Evolutionary conservation across 2,888 invertebrate genomes (phyloP).

Genomic region (Linhomoeus sp.): DNA sequence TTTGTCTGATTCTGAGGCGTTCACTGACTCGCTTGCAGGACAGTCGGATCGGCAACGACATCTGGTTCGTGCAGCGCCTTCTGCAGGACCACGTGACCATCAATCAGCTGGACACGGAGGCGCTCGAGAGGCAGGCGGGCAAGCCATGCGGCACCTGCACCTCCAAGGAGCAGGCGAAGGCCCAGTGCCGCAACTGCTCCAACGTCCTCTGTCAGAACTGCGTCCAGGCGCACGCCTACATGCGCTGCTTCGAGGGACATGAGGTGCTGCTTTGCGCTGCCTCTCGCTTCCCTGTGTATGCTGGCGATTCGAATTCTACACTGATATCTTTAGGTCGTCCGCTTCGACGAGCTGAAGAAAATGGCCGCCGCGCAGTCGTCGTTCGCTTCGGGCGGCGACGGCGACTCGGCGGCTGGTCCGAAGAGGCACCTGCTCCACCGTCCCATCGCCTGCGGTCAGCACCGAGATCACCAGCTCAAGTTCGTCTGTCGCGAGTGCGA

Average conservation of each 20-base stretch:
- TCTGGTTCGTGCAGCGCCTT: conserved; percentile 44
- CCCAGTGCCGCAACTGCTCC: conserved; percentile 74
- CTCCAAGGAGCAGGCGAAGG: conserved; percentile 76
- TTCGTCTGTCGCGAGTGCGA: too few relatives aligned
- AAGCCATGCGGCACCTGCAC: conserved; percentile 74
- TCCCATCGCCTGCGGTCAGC: too few relatives aligned
- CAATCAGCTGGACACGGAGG: conserved; percentile 32
- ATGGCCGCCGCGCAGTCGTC: too few relatives aligned
- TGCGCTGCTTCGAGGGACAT: conserved; percentile 90
- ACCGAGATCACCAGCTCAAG: too few relatives aligned
- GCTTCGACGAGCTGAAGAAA: too few relatives aligned
- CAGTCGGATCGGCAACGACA: conserved; percentile 23
- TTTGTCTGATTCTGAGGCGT: too few relatives aligned
- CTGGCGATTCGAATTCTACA: too few relatives aligned
- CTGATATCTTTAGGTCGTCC: too few relatives aligned
- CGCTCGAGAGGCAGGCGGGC: conserved; percentile 45
- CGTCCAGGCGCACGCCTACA: conserved; percentile 81
- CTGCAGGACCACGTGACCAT: conserved; percentile 67
- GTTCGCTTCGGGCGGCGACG: too few relatives aligned
- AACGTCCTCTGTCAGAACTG: conserved; percentile 80
- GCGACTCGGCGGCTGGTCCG: too few relatives aligned
- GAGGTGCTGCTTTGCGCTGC: conserved; percentile 41
- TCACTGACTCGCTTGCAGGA: conserved; percentile 9
- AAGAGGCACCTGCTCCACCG: too few relatives aligned
- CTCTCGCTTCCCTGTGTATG: too few relatives aligned